These are phyloP conservation scores for Magallana angulata DNA, from an alignment of 1,140 invertebrate species.

Conservation along the genomic window DNA sequence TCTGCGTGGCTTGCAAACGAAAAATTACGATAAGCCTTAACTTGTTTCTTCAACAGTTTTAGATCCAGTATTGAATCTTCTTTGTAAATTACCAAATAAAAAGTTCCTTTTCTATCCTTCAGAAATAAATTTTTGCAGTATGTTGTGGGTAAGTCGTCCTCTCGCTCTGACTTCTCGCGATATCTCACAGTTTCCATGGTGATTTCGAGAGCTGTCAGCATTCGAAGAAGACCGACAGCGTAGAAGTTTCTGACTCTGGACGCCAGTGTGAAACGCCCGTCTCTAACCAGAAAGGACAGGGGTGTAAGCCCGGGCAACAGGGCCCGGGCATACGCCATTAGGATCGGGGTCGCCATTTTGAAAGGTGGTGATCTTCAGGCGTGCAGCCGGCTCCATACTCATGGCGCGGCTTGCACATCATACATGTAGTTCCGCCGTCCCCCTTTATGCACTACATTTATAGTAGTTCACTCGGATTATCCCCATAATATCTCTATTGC, in stretches of 20 bases:
- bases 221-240: not conserved
- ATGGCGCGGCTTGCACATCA: too few relatives aligned
- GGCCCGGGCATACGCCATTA: conserved; percentile 3
- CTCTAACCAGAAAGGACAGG: not conserved
- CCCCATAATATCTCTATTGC: too few relatives aligned
- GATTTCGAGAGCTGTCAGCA: not conserved
- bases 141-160: not conserved
- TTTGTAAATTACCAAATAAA: conserved; percentile 45
- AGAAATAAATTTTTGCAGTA: conserved; percentile 55
- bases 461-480: too few relatives aligned
- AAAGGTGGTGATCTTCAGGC: not conserved
- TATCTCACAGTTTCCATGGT: conserved; percentile 10
- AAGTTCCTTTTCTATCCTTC: conserved; percentile 52
- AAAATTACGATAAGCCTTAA: conserved; percentile 53
- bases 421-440: too few relatives aligned
- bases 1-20: conserved; percentile 41
- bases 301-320: conserved; percentile 2
- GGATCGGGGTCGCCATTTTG: not conserved
- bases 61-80: conserved; percentile 45
- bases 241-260: not conserved
- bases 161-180: not conserved
- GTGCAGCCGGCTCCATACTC: too few relatives aligned
- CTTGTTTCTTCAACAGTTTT: conserved; percentile 41
- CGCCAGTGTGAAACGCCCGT: not conserved
- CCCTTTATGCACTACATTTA: too few relatives aligned